Base-by-base conservation (phyloP, 2,888 invertebrate genomes). In the Belgica antarctica region DNA sequence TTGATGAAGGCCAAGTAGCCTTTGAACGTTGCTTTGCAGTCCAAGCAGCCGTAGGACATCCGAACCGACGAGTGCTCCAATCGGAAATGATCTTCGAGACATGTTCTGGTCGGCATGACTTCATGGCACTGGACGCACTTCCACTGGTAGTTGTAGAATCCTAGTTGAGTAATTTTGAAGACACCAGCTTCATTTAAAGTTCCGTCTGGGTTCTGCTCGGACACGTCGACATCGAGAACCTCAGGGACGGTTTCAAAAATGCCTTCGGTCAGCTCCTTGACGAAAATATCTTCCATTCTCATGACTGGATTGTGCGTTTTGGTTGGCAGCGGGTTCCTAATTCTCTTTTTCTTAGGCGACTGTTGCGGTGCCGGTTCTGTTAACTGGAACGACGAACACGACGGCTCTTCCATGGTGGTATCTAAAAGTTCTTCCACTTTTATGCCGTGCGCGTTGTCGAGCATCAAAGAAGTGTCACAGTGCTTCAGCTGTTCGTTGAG, bases 221-320 rank as follows among this genome's bases (percentile, higher is more conserved):
- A 8, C 7, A 22, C 59, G 8, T 7, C 7, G 3, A 59, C 3
- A 17, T 19, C 8, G 2, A 59, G 24, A 8, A 25, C 24, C 2
- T 24, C 25, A 10, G 59, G 25, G 8, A 8, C 3, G 8, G 8
- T 3, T 8, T 59, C 25, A 15, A 22, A 59, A 5, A 24, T 24
- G 3, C 59, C 59, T 22, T 19, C n/a, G n/a, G n/a, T 24, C 12
- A 59, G 3, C 59, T 59, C 59, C 8, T 19, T 10, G 19, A 22
- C 7, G 19, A 59, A 59, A 19, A 59, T 59, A n/a, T 59, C 59
- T 17, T 59, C 59, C 19, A 59, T 17, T 19, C 24, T 59, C 4
- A 12, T 46, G 3, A 3, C n/a, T 3, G 3, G 19, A 19, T 19
- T 59, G 7, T 59, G 2, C 19, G 59, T 10, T 24, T 5, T 5